A percentile compares a stretch with the other conserved stretches of the same genome.
These are phyloP conservation scores for Bombus confusus DNA, from an alignment of 1,140 invertebrate genomes.

Conservation along the genomic window DNA sequence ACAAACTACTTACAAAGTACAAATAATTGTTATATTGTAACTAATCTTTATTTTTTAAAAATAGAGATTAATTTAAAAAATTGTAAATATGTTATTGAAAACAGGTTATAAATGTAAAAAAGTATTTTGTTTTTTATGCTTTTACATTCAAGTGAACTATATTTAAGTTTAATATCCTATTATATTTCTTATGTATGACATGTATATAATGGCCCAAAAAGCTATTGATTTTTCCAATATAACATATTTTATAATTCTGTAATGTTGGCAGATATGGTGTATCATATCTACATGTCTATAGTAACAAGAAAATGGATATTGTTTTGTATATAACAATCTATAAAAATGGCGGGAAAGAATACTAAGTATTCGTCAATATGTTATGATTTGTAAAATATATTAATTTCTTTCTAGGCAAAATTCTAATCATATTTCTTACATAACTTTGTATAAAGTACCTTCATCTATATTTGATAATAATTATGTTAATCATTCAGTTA, in stretches of 20 bases:
- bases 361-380: not conserved
- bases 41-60: not conserved
- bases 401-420: not conserved
- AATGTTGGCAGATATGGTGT: not conserved
- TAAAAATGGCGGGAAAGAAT: not conserved
- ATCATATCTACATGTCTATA: not conserved
- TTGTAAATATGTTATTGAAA: not conserved
- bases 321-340: not conserved
- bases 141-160: not conserved
- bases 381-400: not conserved
- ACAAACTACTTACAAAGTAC: not conserved
- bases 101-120: not conserved
- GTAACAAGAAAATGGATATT: not conserved
- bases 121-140: not conserved
- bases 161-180: too few relatives aligned
- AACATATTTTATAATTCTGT: not conserved
- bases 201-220: not conserved
- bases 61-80: not conserved
- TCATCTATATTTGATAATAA: not conserved
- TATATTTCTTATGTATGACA: not conserved
- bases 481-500: slow-evolving; percentile 3
- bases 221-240: not conserved
- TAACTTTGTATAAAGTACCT: not conserved
- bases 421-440: not conserved
- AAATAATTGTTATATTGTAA: not conserved